Evolutionary conservation across 2,888 invertebrate genomes (phyloP).

Genomic region (Fragum whitleyi): DNA sequence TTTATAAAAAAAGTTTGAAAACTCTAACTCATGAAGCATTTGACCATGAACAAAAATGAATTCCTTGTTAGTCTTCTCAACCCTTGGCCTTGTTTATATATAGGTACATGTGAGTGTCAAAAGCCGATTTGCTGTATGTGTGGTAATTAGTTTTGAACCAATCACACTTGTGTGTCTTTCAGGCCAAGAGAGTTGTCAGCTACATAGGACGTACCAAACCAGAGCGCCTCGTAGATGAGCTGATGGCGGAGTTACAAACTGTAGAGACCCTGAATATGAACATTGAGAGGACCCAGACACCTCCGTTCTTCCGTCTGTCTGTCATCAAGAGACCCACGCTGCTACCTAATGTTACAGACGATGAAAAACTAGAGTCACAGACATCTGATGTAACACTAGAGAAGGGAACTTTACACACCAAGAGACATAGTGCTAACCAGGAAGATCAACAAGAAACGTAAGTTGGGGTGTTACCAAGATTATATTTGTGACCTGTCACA

Average conservation of each 20-base stretch:
- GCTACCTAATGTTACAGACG: constrained; percentile 83
- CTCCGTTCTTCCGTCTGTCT: constrained; percentile 98
- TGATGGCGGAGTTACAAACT: constrained; percentile 98
- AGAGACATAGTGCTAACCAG: constrained; percentile 88
- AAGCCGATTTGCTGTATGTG: no score
- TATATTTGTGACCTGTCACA: no score
- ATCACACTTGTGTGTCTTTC: no score
- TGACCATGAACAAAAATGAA: no score
- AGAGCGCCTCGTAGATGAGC: constrained; percentile 96
- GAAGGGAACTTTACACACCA: constrained; percentile 98
- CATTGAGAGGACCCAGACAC: constrained; percentile 98
- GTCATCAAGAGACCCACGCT: constrained; percentile 80
- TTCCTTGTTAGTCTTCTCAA: no score
- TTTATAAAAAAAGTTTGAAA: no score
- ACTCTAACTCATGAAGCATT: no score
- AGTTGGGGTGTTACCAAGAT: not conserved
- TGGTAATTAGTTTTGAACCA: no score
- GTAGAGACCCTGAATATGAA: constrained; percentile 98
- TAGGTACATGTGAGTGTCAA: no score
- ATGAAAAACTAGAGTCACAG: constrained; percentile 86
- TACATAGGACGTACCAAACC: constrained; percentile 97
- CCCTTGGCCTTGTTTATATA: no score
- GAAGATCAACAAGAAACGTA: constrained; percentile 81
- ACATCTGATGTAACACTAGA: constrained; percentile 88
- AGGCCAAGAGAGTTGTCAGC: constrained; percentile 97